A percentile compares a stretch with the other conserved stretches of the same genome.
phyloP scores from a whole-genome alignment of 2,113 vertebrate species.

The Charadrius vociferus region DNA sequence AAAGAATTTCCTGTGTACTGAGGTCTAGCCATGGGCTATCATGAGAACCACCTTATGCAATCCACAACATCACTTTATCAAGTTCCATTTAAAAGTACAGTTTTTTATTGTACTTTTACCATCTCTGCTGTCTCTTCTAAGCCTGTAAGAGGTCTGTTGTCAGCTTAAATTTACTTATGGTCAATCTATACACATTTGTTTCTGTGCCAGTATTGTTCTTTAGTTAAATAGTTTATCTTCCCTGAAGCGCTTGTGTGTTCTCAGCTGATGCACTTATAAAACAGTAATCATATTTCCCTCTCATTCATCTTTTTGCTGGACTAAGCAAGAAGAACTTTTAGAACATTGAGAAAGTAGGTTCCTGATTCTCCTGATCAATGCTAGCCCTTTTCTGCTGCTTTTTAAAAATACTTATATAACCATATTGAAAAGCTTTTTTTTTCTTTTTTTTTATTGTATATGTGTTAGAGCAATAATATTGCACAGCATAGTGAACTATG shows the following conservation, averaged over 20 bases:
- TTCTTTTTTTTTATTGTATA: not conserved
- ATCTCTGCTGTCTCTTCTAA: not conserved
- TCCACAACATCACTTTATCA: not conserved
- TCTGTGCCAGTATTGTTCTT: not conserved
- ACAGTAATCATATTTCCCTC: not conserved
- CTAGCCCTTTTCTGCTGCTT: not conserved
- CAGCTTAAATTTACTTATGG: conserved; percentile 15
- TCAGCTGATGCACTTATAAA: not conserved
- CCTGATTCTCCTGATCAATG: not conserved
- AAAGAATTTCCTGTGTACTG: not conserved
- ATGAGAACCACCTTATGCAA: not conserved
- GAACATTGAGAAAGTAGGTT: not conserved
- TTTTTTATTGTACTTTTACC: not conserved
- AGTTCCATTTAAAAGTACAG: not conserved
- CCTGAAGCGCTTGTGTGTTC: not conserved
- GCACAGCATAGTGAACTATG: not conserved
- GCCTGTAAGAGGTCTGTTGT: not conserved
- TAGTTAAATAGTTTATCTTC: conserved; percentile 22
- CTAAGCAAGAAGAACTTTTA: not conserved
- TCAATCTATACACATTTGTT: conserved; percentile 1
- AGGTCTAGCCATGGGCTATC: not conserved
- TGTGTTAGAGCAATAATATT: not conserved
- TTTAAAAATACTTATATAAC: not conserved
- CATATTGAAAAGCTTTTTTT: fast-evolving
- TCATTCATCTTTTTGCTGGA: conserved; percentile 2